Conservation (phyloP, 2,888 invertebrate species). For the Drosophila ustulata region DNA sequence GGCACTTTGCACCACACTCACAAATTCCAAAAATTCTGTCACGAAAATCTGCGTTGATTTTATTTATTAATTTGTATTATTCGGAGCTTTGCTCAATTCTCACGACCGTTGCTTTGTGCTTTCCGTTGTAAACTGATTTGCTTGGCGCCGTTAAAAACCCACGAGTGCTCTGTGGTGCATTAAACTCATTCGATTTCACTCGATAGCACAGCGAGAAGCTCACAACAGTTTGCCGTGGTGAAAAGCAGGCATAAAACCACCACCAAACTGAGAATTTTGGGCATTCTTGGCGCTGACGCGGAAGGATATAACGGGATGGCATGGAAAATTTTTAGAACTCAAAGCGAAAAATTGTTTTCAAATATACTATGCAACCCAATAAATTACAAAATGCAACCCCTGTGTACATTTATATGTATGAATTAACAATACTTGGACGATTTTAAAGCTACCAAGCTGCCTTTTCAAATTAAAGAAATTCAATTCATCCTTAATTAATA, state of each 20-base stretch:
- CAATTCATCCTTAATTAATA: no score
- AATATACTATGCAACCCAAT: constrained; percentile 8
- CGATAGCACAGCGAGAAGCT: constrained; percentile 33
- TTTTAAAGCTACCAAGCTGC: constrained; percentile 49
- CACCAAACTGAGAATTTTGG: constrained; percentile 22
- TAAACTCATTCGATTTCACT: constrained; percentile 48
- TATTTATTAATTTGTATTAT: constrained; percentile 3
- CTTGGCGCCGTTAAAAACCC: constrained; percentile 65
- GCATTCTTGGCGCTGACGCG: background rate
- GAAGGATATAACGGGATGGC: constrained; percentile 18
- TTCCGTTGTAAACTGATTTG: constrained; percentile 84
- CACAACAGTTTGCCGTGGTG: constrained; percentile 45
- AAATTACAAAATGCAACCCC: constrained; percentile 6
- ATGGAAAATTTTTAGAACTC: constrained; percentile 52
- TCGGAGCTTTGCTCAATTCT: constrained; percentile 64
- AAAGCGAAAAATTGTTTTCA: constrained; percentile 25
- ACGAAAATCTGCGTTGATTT: constrained; percentile 40
- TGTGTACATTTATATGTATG: constrained; percentile 14
- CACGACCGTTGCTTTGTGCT: constrained; percentile 84
- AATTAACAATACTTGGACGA: constrained; percentile 37
- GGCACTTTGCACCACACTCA: constrained; percentile 36
- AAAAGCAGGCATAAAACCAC: constrained; percentile 40
- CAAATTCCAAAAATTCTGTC: constrained; percentile 18
- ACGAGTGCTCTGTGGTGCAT: constrained; percentile 39
- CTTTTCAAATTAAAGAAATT: no score